Evolutionary conservation across 1,140 invertebrate species (phyloP).

Genomic region (Neoseiulus cucumeris): DNA sequence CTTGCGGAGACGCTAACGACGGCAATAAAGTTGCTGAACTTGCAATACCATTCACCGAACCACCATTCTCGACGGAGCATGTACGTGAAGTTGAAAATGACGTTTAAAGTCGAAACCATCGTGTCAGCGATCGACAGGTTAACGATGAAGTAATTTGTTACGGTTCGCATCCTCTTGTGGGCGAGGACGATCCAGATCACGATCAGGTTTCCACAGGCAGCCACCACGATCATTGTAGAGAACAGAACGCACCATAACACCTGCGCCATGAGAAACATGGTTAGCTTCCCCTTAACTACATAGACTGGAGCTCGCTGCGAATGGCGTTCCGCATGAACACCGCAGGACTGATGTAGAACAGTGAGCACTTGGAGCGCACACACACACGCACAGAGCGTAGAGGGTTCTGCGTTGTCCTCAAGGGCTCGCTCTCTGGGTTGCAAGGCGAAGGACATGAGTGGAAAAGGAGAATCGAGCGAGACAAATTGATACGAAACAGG

Average conservation of each 20-base stretch:
- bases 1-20: slow-evolving; percentile 59
- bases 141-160: slow-evolving; percentile 89
- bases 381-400: no score
- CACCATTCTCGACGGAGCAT: slow-evolving; percentile 82
- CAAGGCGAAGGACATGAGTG: no score
- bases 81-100: slow-evolving; percentile 78
- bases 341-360: no score
- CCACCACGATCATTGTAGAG: slow-evolving; percentile 64
- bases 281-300: no score
- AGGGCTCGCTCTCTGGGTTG: no score
- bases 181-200: slow-evolving; percentile 86
- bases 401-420: no score
- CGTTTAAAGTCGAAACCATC: slow-evolving; percentile 74
- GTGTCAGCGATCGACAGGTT: slow-evolving; percentile 79
- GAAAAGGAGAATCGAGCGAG: no score
- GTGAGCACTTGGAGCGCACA: no score
- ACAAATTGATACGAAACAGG: no score
- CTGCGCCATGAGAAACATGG: slow-evolving; percentile 31
- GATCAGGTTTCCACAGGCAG: slow-evolving; percentile 76
- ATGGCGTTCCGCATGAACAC: no score
- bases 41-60: slow-evolving; percentile 78
- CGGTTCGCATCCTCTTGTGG: slow-evolving; percentile 59
- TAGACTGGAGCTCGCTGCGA: no score
- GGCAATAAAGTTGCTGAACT: slow-evolving; percentile 76
- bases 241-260: slow-evolving; percentile 63